Evolutionary conservation across 2,888 invertebrate genomes (phyloP), one percentile per base, ranked within the genome.

Genomic region (Phortica magna): DNA sequence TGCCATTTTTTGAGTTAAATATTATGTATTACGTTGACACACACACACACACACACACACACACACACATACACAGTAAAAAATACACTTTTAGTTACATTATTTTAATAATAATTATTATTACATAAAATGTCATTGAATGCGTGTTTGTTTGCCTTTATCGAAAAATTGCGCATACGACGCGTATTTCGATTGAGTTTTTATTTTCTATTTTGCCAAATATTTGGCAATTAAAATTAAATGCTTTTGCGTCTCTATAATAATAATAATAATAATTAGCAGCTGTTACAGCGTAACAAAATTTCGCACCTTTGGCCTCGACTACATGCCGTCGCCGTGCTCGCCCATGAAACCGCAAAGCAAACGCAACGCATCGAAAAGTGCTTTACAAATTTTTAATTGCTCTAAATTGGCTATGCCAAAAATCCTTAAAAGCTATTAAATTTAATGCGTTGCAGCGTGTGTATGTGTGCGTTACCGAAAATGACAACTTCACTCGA

Each of bases 141-240:
- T 22, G n/a, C 59, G 59, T n/a, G n/a, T 59, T 6, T 57, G 12
- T 7, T 59, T 59, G 31, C 31, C n/a, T 5, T 19, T 59, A 59
- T 59, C 19, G 19, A 19, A n/a, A 17, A 59, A 59, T 65, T 12
- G 10, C 65, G 41, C 65, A 65, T 65, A 65, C 65, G 41, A 5
- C 65, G n/a, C 41, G 65, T 41, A 39, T 65, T 59, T 7, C 59
- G 59, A 7, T 12, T 17, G 59, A 19, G 7, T n/a, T 17, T 59
- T 17, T 59, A n/a, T 59, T 59, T n/a, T 59, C n/a, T 59, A n/a
- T 19, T 14, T 48, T 14, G 0, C 48, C 48, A 48, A 48, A 65
- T 65, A 65, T 65, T 65, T 65, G 65, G 65, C 65, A 65, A 65
- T 65, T 65, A 31, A 65, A 65, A 65, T 65, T 48, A 48, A 65